Conservation (phyloP, 2,797 vertebrate species). For the Lophius americanus region DNA sequence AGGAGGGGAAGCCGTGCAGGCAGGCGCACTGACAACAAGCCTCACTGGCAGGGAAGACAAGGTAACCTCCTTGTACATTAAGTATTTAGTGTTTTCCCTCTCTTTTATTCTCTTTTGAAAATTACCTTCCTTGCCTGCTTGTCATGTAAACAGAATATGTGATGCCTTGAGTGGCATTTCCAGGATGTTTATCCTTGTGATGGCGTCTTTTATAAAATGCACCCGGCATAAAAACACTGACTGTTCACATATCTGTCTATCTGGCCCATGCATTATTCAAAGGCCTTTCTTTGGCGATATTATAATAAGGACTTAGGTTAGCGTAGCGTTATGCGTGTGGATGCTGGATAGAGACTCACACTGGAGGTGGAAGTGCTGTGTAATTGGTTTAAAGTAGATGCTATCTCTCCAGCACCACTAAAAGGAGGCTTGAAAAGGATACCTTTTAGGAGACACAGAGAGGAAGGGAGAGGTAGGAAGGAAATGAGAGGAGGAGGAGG, state of each 20-base stretch:
- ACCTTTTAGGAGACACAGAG: conserved; percentile 64
- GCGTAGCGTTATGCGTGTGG: conserved; percentile 37
- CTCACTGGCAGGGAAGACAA: conserved; percentile 70
- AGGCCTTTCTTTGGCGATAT: conserved; percentile 79
- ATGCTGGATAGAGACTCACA: conserved; percentile 62
- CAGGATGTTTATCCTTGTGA: conserved; percentile 81
- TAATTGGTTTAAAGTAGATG: conserved; percentile 87
- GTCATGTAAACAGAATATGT: conserved; percentile 85
- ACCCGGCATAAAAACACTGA: conserved; percentile 71
- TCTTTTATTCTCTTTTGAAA: conserved; percentile 74
- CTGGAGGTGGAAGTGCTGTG: conserved; percentile 78
- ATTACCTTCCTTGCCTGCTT: conserved; percentile 78
- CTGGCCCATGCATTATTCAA: conserved; percentile 86
- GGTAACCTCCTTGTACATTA: conserved; percentile 82
- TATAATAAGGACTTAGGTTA: conserved; percentile 79
- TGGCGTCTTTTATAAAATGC: conserved; percentile 77
- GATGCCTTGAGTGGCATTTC: conserved; percentile 82
- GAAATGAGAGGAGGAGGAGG: conserved; percentile 28
- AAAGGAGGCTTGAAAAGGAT: conserved; percentile 77
- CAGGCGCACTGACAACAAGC: conserved; percentile 64
- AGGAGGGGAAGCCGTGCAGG: conserved; percentile 56
- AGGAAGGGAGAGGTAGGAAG: conserved; percentile 42
- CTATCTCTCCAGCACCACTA: conserved; percentile 74
- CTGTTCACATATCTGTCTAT: conserved; percentile 79
- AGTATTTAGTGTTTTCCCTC: conserved; percentile 81